phyloP scores from a whole-genome alignment of 2,888 invertebrate species.

The Hemaris fuciformis region DNA sequence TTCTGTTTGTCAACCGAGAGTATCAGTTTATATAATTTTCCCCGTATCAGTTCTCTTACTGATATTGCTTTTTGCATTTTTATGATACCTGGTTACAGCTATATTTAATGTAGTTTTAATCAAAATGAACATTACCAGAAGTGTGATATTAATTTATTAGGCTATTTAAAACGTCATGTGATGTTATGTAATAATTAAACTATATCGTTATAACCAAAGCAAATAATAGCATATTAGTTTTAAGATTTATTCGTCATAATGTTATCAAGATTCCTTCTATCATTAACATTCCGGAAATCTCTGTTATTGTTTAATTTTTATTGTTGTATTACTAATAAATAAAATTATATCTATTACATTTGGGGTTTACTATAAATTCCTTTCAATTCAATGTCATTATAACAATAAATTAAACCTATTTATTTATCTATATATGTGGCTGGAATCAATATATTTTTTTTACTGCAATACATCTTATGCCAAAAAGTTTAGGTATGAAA shows the following conservation, averaged over 20 bases:
- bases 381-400: background rate
- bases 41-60: slow-evolving; percentile 88
- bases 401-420: background rate
- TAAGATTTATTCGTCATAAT: slow-evolving; percentile 3
- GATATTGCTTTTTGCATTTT: slow-evolving; percentile 90
- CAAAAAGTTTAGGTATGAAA: slow-evolving; percentile 4
- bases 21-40: slow-evolving; percentile 89
- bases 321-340: slow-evolving; percentile 1
- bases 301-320: background rate
- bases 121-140: slow-evolving; percentile 69
- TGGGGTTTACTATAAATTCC: background rate
- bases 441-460: background rate
- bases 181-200: slow-evolving; percentile 18
- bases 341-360: background rate
- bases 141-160: slow-evolving; percentile 77
- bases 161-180: slow-evolving; percentile 24
- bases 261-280: background rate
- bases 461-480: background rate
- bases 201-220: slow-evolving; percentile 10
- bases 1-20: slow-evolving; percentile 90
- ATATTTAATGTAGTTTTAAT: slow-evolving; percentile 59
- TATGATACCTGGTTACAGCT: slow-evolving; percentile 80
- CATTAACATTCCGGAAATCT: slow-evolving; percentile 6
- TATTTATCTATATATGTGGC: background rate
- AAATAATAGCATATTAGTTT: background rate